phyloP scores from a whole-genome alignment of 1,140 invertebrate species.

The Zaprionus davidi region DNA sequence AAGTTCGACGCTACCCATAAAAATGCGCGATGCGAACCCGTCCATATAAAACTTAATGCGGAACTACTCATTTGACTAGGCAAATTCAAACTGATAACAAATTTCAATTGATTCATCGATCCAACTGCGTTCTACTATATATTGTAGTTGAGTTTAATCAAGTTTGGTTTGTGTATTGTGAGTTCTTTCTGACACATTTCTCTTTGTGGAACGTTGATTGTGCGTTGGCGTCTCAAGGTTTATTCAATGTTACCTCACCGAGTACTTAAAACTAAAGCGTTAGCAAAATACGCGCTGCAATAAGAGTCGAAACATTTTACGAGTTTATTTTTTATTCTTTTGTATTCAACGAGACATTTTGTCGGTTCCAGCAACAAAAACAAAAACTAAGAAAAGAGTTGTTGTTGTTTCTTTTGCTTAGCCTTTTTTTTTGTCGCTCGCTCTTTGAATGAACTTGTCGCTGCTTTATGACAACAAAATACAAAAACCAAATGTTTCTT shows the following conservation, averaged over 20 bases:
- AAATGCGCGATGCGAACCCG: slow-evolving; percentile 28
- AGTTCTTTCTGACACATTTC: slow-evolving; percentile 23
- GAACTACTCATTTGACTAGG: slow-evolving; percentile 23
- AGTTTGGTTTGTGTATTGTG: neutral
- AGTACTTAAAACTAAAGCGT: slow-evolving; percentile 28
- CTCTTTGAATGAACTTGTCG: slow-evolving; percentile 34
- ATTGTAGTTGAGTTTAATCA: neutral
- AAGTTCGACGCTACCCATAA: slow-evolving; percentile 60
- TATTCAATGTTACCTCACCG: slow-evolving; percentile 29
- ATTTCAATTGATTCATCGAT: neutral
- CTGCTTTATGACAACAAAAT: slow-evolving; percentile 24
- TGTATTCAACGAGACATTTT: slow-evolving; percentile 29
- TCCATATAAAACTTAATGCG: slow-evolving; percentile 44
- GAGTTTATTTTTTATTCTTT: slow-evolving; percentile 29
- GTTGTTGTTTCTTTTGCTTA: slow-evolving; percentile 18
- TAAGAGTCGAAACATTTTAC: slow-evolving; percentile 22
- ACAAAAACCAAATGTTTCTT: slow-evolving; percentile 22
- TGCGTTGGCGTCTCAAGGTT: slow-evolving; percentile 46
- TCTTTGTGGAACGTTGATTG: slow-evolving; percentile 18
- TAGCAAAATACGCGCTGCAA: slow-evolving; percentile 24
- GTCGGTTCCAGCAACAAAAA: slow-evolving; percentile 5
- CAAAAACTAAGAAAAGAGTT: slow-evolving; percentile 3
- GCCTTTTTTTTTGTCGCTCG: slow-evolving; percentile 5
- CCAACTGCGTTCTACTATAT: neutral
- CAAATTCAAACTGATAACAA: neutral